A percentile compares a stretch with the other conserved stretches of the same genome.
phyloP scores from a whole-genome alignment of 2,888 invertebrate species.

The Mactromeris polynyma region DNA sequence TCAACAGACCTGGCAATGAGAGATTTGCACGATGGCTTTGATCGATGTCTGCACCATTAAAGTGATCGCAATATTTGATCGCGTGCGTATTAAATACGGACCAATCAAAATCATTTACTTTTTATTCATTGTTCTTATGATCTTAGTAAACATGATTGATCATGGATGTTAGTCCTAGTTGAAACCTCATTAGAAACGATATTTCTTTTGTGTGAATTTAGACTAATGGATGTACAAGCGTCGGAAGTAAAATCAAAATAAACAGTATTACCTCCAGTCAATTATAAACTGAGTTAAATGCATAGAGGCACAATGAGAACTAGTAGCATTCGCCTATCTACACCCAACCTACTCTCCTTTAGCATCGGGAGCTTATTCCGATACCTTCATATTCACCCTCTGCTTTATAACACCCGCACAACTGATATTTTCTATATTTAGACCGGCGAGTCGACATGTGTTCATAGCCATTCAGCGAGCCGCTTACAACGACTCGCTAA shows the following conservation, averaged over 20 bases:
- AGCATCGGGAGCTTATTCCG: too few species aligned
- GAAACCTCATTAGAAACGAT: neutral
- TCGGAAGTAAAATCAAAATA: neutral
- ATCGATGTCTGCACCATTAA: neutral
- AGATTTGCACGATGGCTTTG: neutral
- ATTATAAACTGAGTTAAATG: too few species aligned
- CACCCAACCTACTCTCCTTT: too few species aligned
- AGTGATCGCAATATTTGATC: neutral
- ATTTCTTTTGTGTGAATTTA: neutral
- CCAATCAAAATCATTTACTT: neutral
- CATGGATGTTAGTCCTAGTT: neutral
- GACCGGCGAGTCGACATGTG: too few species aligned
- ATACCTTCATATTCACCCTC: too few species aligned
- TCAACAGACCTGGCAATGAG: neutral
- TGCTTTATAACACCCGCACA: too few species aligned
- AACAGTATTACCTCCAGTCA: too few species aligned
- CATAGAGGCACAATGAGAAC: too few species aligned
- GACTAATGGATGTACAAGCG: neutral
- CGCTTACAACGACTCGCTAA: too few species aligned
- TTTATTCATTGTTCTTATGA: neutral
- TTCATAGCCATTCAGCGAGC: too few species aligned
- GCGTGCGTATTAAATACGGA: neutral
- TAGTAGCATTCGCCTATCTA: too few species aligned
- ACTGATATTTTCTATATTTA: too few species aligned
- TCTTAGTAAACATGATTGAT: neutral